Evolutionary conservation across 2,888 invertebrate genomes (phyloP).

Genomic region (Drosophila robusta): DNA sequence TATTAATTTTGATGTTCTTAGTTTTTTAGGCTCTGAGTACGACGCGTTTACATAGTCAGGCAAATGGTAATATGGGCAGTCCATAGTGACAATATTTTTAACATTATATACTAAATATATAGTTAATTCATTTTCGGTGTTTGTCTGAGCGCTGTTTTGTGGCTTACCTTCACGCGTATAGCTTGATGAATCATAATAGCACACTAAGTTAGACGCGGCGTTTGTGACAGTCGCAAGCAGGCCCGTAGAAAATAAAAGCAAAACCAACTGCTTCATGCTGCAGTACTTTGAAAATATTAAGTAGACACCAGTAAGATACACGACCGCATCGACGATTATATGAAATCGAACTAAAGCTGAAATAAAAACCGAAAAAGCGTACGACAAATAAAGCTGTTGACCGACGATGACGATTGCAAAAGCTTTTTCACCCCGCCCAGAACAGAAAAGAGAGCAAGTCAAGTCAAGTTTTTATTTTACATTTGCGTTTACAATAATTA

Average conservation of each 20-base stretch:
- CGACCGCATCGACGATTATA: constrained; percentile 55
- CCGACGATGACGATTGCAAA: constrained; percentile 32
- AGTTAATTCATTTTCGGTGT: neutral
- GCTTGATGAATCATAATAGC: constrained; percentile 83
- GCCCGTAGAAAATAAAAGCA: constrained; percentile 62
- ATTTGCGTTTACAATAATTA: constrained; percentile 27
- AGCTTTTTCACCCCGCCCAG: constrained; percentile 31
- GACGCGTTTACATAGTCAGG: too few relatives aligned
- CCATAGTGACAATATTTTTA: neutral
- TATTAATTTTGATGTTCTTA: too few relatives aligned
- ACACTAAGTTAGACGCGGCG: constrained; percentile 78
- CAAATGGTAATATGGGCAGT: too few relatives aligned
- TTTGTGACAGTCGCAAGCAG: constrained; percentile 54
- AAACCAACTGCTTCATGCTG: constrained; percentile 62
- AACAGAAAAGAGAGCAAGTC: constrained; percentile 18
- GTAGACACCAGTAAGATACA: constrained; percentile 23
- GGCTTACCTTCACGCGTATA: constrained; percentile 82
- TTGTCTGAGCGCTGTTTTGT: neutral
- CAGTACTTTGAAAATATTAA: constrained; percentile 2
- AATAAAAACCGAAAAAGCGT: constrained; percentile 34
- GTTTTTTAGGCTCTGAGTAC: too few relatives aligned
- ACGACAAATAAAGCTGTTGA: constrained; percentile 18
- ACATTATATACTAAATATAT: neutral
- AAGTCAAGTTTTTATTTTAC: constrained; percentile 32
- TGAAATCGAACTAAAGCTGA: constrained; percentile 63